Percentiles rank a stretch among this genome's conserved stretches.
Evolutionary conservation across 2,888 invertebrate genomes (phyloP).

Genomic region (Plebejus argus): DNA sequence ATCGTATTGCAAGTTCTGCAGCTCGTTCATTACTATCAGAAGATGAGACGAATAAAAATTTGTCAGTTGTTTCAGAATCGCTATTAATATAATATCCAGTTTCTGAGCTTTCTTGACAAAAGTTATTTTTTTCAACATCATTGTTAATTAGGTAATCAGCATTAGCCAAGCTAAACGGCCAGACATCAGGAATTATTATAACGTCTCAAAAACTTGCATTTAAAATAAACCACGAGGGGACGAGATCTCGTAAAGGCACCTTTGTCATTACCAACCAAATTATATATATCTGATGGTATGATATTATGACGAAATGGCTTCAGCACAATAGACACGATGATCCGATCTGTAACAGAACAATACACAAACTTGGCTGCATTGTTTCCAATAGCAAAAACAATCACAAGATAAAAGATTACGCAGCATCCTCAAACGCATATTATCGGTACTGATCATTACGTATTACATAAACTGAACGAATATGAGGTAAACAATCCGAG

Average conservation of each 20-base stretch:
- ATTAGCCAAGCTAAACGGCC: too few species aligned
- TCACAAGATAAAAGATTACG: conserved; percentile 25
- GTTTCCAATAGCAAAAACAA: conserved; percentile 26
- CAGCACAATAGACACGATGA: conserved; percentile 24
- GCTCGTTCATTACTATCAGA: not conserved
- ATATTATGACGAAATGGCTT: conserved; percentile 14
- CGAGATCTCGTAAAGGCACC: not conserved
- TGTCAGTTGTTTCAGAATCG: too few species aligned
- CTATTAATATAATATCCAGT: too few species aligned
- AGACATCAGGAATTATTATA: too few species aligned
- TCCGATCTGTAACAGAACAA: conserved; percentile 25
- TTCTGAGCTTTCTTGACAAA: too few species aligned
- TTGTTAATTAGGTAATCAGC: not conserved
- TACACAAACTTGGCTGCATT: conserved; percentile 22
- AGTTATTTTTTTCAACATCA: too few species aligned
- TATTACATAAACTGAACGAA: conserved; percentile 8
- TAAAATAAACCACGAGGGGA: not conserved
- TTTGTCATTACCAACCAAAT: not conserved
- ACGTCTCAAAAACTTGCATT: not conserved
- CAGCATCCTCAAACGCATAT: conserved; percentile 10
- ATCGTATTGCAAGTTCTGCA: not conserved
- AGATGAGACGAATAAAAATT: not conserved
- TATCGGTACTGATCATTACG: not conserved
- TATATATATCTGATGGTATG: not conserved
- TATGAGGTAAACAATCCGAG: not conserved